Evolutionary conservation across 2,888 invertebrate species (phyloP).

Genomic region (Callosobruchus maculatus): DNA sequence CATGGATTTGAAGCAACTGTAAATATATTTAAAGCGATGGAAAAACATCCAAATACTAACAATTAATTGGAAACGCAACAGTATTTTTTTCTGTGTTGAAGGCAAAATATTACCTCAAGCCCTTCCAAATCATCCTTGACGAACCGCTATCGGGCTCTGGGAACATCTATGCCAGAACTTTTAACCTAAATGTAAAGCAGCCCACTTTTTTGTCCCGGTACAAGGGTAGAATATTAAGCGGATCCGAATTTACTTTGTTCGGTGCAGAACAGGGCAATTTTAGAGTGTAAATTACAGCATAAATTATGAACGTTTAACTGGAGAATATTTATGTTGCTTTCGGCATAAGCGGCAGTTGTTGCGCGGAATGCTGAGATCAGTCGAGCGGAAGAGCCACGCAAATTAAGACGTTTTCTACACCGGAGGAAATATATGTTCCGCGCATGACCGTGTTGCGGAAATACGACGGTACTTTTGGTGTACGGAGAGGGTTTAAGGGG

Average conservation of each 20-base stretch:
- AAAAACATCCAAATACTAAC: too few relatives aligned
- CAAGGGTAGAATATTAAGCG: constrained; percentile 6
- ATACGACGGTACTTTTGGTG: background rate
- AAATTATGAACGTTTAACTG: background rate
- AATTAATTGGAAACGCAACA: too few relatives aligned
- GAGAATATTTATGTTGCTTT: background rate
- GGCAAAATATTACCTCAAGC: too few relatives aligned
- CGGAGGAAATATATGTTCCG: background rate
- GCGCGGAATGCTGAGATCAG: background rate
- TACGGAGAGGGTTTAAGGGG: background rate
- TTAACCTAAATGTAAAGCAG: constrained; percentile 21
- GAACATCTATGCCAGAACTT: constrained; percentile 21
- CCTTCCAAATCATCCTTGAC: background rate
- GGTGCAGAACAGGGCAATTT: background rate
- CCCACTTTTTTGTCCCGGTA: constrained; percentile 3
- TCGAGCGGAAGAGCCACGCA: background rate
- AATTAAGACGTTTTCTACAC: background rate
- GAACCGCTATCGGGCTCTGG: background rate
- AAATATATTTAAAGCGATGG: too few relatives aligned
- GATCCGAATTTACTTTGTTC: background rate
- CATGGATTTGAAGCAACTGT: too few relatives aligned
- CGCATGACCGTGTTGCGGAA: background rate
- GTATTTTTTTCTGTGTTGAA: too few relatives aligned
- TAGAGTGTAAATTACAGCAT: background rate
- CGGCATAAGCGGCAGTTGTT: background rate